Evolutionary conservation across 2,888 invertebrate species (phyloP), one percentile per base, ranked within the genome.

Genomic region (Rhopalosiphum nymphaeae): DNA sequence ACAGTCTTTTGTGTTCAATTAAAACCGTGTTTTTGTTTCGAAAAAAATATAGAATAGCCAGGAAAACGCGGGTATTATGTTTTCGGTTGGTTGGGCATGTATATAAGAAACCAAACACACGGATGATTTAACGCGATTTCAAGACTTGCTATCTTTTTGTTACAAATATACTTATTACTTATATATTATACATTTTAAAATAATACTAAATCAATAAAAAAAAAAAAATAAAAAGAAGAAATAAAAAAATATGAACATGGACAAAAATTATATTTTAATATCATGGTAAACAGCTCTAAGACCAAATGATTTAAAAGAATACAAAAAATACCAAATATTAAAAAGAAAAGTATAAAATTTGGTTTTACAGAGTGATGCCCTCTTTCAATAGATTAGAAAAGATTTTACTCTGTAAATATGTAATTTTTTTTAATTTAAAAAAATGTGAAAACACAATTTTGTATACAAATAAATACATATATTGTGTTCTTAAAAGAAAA

Each of bases 11-110:
- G 13, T 49, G 49, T 78, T 91, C 67, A 91, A 91, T 91, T 78
- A 91, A 91, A 49, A 67, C 67, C 29, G 13, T 57, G 89, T 89
- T 89, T 89, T 89, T 89, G 57, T 89, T 91, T 46, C 42, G 26
- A n/a, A 49, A 49, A 91, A 61, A 91, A 26, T 56, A 42, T 0
- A 78, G 25, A 67, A 78, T n/a, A n/a, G 67, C 44, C 67, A 61
- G 49, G 16, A 44, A 61, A n/a, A 29, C 26, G 36, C 1, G 78
- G 78, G 21, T 91, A 91, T 78, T 91, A n/a, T 90, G 67, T 91
- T 91, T 78, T 67, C 9, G 36, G 46, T 78, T 67, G 67, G 91
- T 25, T 44, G 46, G 44, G n/a, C 86, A 29, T 46, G 44, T 46
- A 86, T 86, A 29, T 46, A 86, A 46, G 46, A 10, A 86, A 86